Evolutionary conservation across 2,888 invertebrate genomes (phyloP).

Genomic region (Sericinus montela): DNA sequence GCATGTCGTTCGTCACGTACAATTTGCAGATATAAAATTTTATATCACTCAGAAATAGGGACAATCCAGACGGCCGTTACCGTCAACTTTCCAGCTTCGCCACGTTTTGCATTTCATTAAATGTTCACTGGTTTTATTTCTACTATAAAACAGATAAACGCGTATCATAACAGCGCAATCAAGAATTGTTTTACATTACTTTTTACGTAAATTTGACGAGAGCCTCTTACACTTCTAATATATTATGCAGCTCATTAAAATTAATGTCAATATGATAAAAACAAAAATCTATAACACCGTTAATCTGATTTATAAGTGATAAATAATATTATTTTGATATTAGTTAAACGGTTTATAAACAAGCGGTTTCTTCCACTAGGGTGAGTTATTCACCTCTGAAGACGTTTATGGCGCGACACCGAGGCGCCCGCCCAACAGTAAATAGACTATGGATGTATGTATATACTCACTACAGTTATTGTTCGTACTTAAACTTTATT

Average conservation of each 20-base stretch:
- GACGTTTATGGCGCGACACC: slow-evolving; percentile 48
- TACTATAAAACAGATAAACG: slow-evolving; percentile 34
- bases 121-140: slow-evolving; percentile 37
- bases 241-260: slow-evolving; percentile 20
- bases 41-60: slow-evolving; percentile 53
- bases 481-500: slow-evolving; percentile 74
- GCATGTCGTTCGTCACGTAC: slow-evolving; percentile 59
- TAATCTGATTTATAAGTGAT: no score
- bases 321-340: no score
- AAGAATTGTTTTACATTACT: slow-evolving; percentile 24
- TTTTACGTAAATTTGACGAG: slow-evolving; percentile 30
- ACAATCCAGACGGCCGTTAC: slow-evolving; percentile 44
- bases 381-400: slow-evolving; percentile 38
- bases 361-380: slow-evolving; percentile 30
- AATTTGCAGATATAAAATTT: slow-evolving; percentile 62
- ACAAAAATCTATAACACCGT: slow-evolving; percentile 32
- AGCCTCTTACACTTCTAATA: slow-evolving; percentile 34
- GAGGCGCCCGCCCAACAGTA: slow-evolving; percentile 59
- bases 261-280: slow-evolving; percentile 24
- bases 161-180: slow-evolving; percentile 27
- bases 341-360: slow-evolving; percentile 47
- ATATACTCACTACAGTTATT: slow-evolving; percentile 75
- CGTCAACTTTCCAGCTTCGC: slow-evolving; percentile 44
- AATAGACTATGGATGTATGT: slow-evolving; percentile 71
- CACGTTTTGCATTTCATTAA: slow-evolving; percentile 45